phyloP scores from a whole-genome alignment of 1,140 invertebrate genomes.

The Bombus picipes region DNA sequence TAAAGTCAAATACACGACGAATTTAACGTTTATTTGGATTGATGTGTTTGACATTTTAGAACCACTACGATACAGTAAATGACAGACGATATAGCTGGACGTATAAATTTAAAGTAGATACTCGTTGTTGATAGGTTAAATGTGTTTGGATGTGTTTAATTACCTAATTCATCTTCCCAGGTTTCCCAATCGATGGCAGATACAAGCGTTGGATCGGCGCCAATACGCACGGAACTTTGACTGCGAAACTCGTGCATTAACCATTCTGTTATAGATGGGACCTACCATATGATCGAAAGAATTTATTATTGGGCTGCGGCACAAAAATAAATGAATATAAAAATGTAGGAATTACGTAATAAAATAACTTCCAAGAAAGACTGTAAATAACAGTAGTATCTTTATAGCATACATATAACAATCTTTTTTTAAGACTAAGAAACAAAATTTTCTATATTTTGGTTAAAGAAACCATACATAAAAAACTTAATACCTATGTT shows the following conservation, averaged over 20 bases:
- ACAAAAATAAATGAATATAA: neutral
- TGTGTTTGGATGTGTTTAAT: slow-evolving; percentile 5
- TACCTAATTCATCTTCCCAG: slow-evolving; percentile 84
- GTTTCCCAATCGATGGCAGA: slow-evolving; percentile 86
- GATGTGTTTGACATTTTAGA: neutral
- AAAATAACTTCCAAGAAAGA: too few relatives aligned
- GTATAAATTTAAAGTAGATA: slow-evolving; percentile 5
- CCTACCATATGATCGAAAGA: slow-evolving; percentile 49
- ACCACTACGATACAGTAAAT: neutral
- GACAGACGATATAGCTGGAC: neutral
- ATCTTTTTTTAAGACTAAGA: too few relatives aligned
- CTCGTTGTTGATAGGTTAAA: neutral
- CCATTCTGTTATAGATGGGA: slow-evolving; percentile 85
- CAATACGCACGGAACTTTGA: slow-evolving; percentile 84
- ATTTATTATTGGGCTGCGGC: neutral
- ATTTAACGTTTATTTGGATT: neutral
- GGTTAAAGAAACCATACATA: too few relatives aligned
- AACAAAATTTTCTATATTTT: too few relatives aligned
- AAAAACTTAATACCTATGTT: too few relatives aligned
- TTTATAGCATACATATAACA: too few relatives aligned
- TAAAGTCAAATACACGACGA: neutral
- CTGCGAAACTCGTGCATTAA: slow-evolving; percentile 86
- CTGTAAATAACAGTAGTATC: too few relatives aligned
- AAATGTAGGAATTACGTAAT: neutral
- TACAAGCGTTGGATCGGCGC: slow-evolving; percentile 91